These are phyloP conservation scores for Drosophila rubida DNA, from an alignment of 2,888 invertebrate genomes.

Conservation along the genomic window DNA sequence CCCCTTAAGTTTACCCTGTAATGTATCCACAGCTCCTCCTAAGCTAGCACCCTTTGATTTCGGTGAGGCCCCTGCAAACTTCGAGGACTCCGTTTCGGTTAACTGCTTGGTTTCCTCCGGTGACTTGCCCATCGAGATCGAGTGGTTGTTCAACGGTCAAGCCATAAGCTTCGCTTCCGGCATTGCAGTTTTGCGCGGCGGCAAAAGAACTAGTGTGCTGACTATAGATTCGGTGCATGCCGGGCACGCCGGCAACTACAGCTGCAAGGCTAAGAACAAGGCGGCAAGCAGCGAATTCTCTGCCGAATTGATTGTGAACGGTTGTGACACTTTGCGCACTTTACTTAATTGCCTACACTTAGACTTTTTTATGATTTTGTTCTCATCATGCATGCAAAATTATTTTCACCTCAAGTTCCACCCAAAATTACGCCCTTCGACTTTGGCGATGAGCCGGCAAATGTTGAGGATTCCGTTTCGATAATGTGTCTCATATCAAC, in stretches of 20 bases:
- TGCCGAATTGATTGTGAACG: slow-evolving; percentile 89
- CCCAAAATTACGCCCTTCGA: slow-evolving; percentile 89
- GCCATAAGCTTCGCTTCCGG: slow-evolving; percentile 85
- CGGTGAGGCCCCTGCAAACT: slow-evolving; percentile 89
- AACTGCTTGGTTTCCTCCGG: slow-evolving; percentile 91
- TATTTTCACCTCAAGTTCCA: slow-evolving; percentile 41
- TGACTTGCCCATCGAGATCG: slow-evolving; percentile 88
- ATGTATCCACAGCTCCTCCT: slow-evolving; percentile 88
- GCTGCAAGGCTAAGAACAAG: slow-evolving; percentile 89
- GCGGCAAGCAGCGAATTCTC: slow-evolving; percentile 87
- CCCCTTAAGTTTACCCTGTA: slow-evolving; percentile 4
- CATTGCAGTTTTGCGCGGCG: slow-evolving; percentile 87
- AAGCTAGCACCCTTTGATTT: slow-evolving; percentile 91
- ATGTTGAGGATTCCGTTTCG: slow-evolving; percentile 89
- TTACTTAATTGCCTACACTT: not conserved
- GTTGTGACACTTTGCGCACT: slow-evolving; percentile 73
- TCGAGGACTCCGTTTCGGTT: slow-evolving; percentile 89
- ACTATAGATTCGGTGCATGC: slow-evolving; percentile 89
- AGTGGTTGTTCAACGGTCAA: slow-evolving; percentile 88
- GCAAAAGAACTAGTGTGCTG: slow-evolving; percentile 87
- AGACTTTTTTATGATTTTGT: slow-evolving; percentile 32
- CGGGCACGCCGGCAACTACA: slow-evolving; percentile 90
- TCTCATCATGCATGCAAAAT: slow-evolving; percentile 5
- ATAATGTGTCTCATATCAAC: slow-evolving; percentile 89
- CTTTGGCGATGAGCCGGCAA: slow-evolving; percentile 90